Percentiles rank a stretch among this genome's conserved stretches.
Conservation (phyloP, 2,888 invertebrate genomes). For the Helobdella robusta region DNA sequence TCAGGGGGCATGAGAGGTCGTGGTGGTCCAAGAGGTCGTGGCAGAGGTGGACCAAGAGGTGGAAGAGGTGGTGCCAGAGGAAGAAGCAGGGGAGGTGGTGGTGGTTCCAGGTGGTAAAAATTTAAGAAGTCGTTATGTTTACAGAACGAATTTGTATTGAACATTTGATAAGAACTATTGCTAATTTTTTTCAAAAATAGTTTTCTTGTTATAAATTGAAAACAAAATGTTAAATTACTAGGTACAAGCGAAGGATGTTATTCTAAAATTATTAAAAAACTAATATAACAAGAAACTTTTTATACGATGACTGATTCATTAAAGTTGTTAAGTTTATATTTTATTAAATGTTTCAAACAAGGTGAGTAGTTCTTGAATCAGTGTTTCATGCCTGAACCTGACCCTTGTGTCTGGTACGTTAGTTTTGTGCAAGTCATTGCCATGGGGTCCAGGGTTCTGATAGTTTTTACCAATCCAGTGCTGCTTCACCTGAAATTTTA, state of each 20-base stretch:
- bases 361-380: constrained; percentile 70
- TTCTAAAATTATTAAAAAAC: too few relatives aligned
- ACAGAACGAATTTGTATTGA: too few relatives aligned
- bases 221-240: too few relatives aligned
- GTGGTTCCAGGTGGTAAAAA: constrained; percentile 19
- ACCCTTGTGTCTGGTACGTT: constrained; percentile 95
- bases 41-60: constrained; percentile 16
- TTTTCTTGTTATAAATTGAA: too few relatives aligned
- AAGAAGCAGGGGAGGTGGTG: constrained; percentile 1
- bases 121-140: too few relatives aligned
- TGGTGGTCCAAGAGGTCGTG: constrained; percentile 22
- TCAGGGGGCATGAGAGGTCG: constrained; percentile 12
- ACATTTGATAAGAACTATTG: too few relatives aligned
- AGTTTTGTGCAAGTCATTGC: constrained; percentile 90
- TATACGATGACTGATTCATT: too few relatives aligned
- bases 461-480: constrained; percentile 96
- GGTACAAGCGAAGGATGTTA: too few relatives aligned
- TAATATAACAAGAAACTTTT: too few relatives aligned
- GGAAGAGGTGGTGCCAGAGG: constrained; percentile 9
- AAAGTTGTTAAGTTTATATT: too few relatives aligned
- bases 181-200: too few relatives aligned
- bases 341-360: too few relatives aligned
- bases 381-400: constrained; percentile 81
- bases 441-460: constrained; percentile 90
- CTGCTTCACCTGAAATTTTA: constrained; percentile 76